Evolutionary conservation across 2,113 vertebrate genomes (phyloP).

Genomic region (Neotoma lepida): DNA sequence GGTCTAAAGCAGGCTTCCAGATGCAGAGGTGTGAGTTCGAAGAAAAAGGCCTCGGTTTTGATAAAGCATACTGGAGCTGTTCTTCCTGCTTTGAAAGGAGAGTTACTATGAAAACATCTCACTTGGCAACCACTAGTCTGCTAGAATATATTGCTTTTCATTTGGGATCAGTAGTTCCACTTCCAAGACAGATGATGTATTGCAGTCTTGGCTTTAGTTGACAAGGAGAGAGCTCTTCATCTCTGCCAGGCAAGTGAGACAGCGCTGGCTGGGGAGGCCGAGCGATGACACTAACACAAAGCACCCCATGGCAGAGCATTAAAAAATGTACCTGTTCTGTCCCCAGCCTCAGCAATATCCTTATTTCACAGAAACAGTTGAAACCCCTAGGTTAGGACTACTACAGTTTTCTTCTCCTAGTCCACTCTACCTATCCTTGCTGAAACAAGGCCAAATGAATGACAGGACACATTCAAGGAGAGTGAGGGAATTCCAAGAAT

Average conservation of each 20-base stretch:
- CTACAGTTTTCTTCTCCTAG: background rate
- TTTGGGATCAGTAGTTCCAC: constrained; percentile 27
- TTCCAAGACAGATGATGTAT: constrained; percentile 61
- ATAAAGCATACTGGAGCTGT: background rate
- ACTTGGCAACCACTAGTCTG: background rate
- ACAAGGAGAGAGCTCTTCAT: constrained; percentile 20
- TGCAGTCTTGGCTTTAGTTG: background rate
- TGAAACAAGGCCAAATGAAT: background rate
- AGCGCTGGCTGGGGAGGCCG: constrained; percentile 5
- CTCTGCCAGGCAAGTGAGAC: constrained; percentile 50
- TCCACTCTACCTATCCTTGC: background rate
- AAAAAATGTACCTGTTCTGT: background rate
- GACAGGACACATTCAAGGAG: too few species aligned
- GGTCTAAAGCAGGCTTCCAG: background rate
- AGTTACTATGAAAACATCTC: constrained; percentile 46
- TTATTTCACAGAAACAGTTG: background rate
- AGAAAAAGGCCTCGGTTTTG: constrained; percentile 1
- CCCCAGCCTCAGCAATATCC: background rate
- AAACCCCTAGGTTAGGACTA: background rate
- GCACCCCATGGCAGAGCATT: background rate
- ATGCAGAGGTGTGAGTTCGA: background rate
- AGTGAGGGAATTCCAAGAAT: background rate
- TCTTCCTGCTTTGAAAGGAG: constrained; percentile 7
- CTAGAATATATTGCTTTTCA: constrained; percentile 41
- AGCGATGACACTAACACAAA: background rate